These are phyloP conservation scores for Sylvicola cinctus DNA, from an alignment of 2,888 invertebrate genomes.

Conservation along the genomic window DNA sequence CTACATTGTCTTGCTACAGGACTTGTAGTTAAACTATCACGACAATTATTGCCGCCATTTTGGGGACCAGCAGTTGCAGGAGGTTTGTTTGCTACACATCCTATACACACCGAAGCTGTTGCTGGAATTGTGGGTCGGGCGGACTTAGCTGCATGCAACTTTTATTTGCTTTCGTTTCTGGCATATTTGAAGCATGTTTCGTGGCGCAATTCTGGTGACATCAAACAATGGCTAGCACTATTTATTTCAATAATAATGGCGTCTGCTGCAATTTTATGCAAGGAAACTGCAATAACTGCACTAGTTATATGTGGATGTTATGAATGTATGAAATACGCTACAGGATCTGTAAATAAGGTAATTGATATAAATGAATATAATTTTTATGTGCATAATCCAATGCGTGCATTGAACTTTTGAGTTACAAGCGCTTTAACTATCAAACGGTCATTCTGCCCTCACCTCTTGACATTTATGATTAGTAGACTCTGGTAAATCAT, in stretches of 20 bases:
- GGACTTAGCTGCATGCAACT: slow-evolving; percentile 78
- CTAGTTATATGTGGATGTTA: slow-evolving; percentile 76
- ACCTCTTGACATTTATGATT: no score
- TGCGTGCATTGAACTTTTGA: no score
- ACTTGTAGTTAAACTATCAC: slow-evolving; percentile 57
- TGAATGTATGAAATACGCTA: no score
- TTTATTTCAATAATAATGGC: slow-evolving; percentile 41
- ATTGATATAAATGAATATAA: no score
- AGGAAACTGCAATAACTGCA: slow-evolving; percentile 89
- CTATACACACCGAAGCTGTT: slow-evolving; percentile 92
- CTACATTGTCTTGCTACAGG: slow-evolving; percentile 72
- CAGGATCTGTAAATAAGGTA: no score
- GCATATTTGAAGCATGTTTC: slow-evolving; percentile 63
- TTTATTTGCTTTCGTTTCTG: slow-evolving; percentile 73
- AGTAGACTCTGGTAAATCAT: no score
- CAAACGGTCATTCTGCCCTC: no score
- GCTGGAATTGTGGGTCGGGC: slow-evolving; percentile 91
- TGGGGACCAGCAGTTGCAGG: slow-evolving; percentile 58
- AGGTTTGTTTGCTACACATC: slow-evolving; percentile 81
- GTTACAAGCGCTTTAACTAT: no score
- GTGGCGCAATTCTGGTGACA: slow-evolving; percentile 31
- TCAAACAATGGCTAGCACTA: slow-evolving; percentile 36
- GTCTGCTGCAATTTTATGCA: slow-evolving; percentile 71
- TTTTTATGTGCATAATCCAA: no score
- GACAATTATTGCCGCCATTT: slow-evolving; percentile 42